Evolutionary conservation across 64 coral and sea anemone genomes (phyloP).

Genomic region (Stichodactyla helianthus): DNA sequence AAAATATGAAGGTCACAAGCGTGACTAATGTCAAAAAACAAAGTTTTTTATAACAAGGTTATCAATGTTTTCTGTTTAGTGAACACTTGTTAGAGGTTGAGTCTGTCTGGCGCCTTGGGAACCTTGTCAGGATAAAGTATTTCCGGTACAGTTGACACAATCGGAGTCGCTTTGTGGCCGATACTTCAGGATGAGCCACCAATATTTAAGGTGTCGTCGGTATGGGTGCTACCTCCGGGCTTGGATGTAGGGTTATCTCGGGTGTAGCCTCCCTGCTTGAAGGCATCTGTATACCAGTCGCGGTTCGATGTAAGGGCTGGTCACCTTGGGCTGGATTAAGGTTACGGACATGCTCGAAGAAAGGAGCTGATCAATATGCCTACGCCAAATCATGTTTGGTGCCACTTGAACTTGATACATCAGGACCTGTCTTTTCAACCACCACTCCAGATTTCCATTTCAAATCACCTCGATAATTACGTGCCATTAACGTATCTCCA

Average conservation of each 20-base stretch:
- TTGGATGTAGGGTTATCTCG: constrained; percentile 9
- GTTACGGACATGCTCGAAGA: not conserved
- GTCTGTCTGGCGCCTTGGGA: constrained; percentile 18
- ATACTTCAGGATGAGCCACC: constrained; percentile 11
- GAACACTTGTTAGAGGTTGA: constrained; percentile 14
- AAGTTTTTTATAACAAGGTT: not conserved
- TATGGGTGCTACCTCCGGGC: constrained; percentile 7
- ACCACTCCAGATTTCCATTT: not conserved
- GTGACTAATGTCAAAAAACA: not conserved
- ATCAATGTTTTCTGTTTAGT: not conserved
- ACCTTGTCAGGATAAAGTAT: constrained; percentile 21
- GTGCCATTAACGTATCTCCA: constrained; percentile 17
- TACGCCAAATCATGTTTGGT: constrained; percentile 34
- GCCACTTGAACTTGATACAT: constrained; percentile 7
- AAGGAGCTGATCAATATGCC: constrained; percentile 55
- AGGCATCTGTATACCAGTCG: no score
- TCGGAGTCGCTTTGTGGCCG: constrained; percentile 14
- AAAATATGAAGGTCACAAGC: not conserved
- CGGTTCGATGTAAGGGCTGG: not conserved
- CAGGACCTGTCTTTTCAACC: constrained; percentile 7
- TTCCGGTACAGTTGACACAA: constrained; percentile 32
- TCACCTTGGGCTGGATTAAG: not conserved
- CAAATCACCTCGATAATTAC: not conserved
- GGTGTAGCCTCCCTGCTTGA: constrained; percentile 23
- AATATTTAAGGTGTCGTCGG: not conserved